Evolutionary conservation across 2,888 invertebrate genomes (phyloP), one percentile per base, ranked within the genome.

Genomic region (Chymomyza procnemis): DNA sequence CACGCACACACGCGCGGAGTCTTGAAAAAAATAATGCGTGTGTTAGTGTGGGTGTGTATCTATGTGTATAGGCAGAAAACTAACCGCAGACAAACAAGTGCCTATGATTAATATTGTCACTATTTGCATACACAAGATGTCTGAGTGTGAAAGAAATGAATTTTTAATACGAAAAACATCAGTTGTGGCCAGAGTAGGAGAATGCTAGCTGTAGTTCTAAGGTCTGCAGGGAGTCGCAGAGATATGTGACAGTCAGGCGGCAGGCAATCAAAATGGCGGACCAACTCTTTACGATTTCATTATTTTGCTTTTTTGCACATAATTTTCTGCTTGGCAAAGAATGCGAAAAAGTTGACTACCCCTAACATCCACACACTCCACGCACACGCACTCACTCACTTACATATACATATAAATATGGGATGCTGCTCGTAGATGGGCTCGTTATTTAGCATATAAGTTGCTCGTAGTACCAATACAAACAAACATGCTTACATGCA

Each of bases 281-380:
- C 67, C 74, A 83, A 78, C 86, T 85, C 86, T 81, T 81, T 82
- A 82, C 81, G 81, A 82, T 82, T 82, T 82, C 81, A 82, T 82
- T 82, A 85, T 82, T 85, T 85, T 73, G 69, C 75, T 72, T 72
- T 80, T 75, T 80, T 76, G 77, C 80, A 85, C 80, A 85, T 80
- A 85, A 80, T 80, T 80, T 85, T n/a, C 21, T 21, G 34, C 18
- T 26, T n/a, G 21, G 16, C 21, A 48, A 60, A 21, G 8, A 21
- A 22, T 64, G 64, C 54, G 62, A 26, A 47, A 64, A 73, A 75
- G 64, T 67, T 54, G 54, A 34, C 57, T 59, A 47, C 54, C n/a
- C 46, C 26, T 54, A 58, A 59, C 54, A 14, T 30, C 21, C 59
- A 62, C 34, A 12, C 12, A 41, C 34, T 12, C 34, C 2, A 41